These are phyloP conservation scores for Amiota communis DNA, from an alignment of 2,888 invertebrate species.

Conservation along the genomic window DNA sequence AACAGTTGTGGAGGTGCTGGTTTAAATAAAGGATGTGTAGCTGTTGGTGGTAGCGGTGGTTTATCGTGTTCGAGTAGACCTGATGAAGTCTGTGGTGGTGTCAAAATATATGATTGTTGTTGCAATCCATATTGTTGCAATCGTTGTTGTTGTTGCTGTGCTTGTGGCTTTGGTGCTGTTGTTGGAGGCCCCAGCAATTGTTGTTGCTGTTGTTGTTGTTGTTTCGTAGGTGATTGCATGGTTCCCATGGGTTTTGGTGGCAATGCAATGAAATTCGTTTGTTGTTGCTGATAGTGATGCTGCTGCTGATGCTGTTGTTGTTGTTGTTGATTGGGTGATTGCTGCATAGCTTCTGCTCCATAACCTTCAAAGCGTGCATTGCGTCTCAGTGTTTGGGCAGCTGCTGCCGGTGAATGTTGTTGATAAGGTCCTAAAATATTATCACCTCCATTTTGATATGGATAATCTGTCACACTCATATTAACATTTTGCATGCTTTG, in stretches of 20 bases:
- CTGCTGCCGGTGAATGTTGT: constrained; percentile 52
- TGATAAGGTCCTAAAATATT: constrained; percentile 43
- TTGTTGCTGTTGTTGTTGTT: constrained; percentile 66
- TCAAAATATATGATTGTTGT: constrained; percentile 42
- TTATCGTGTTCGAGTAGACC: constrained; percentile 58
- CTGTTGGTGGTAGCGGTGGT: constrained; percentile 81
- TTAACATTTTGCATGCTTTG: constrained; percentile 74
- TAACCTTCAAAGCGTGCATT: constrained; percentile 52
- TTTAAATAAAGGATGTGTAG: constrained; percentile 81
- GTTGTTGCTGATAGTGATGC: constrained; percentile 70
- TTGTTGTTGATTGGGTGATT: constrained; percentile 66
- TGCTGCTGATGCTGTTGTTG: constrained; percentile 41
- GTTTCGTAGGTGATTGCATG: constrained; percentile 71
- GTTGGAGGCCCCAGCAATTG: constrained; percentile 45
- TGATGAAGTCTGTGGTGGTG: constrained; percentile 25
- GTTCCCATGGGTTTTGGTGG: constrained; percentile 66
- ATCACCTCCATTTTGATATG: constrained; percentile 56
- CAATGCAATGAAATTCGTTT: constrained; percentile 61
- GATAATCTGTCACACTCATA: constrained; percentile 48
- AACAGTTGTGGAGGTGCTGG: constrained; percentile 57
- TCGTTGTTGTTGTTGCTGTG: constrained; percentile 50
- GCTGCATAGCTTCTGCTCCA: constrained; percentile 26
- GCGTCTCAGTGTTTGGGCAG: constrained; percentile 52
- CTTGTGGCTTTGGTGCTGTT: constrained; percentile 57
- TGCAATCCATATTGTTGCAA: constrained; percentile 43